Conservation (phyloP, 2,113 vertebrate genomes). For the Lampris megalopsis region DNA sequence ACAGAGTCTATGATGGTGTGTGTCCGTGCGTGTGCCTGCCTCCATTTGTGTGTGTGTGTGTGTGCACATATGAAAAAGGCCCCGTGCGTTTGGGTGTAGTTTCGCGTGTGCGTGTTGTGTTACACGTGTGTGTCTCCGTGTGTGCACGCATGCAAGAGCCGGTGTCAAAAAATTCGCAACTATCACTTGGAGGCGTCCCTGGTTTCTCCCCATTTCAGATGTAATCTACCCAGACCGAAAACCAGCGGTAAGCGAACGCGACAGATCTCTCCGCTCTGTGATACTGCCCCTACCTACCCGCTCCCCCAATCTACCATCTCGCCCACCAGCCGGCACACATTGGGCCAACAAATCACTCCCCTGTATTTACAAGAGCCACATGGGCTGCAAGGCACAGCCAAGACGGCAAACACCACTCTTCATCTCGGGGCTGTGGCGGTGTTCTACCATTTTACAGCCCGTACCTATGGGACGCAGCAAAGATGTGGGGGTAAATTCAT, state of each 20-base stretch:
- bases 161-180: conserved; percentile 49
- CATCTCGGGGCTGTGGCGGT: too few species aligned
- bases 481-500: too few species aligned
- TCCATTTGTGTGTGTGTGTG: conserved; percentile 17
- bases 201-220: conserved; percentile 72
- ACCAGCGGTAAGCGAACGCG: conserved; percentile 67
- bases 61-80: neutral
- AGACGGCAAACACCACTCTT: too few species aligned
- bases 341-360: neutral
- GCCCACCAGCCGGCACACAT: neutral
- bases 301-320: conserved; percentile 3
- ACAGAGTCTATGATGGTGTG: conserved; percentile 17
- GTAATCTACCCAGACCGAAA: conserved; percentile 75
- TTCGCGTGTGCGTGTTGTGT: conserved; percentile 8
- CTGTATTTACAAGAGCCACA: too few species aligned
- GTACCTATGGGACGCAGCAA: too few species aligned
- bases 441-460: too few species aligned
- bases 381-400: too few species aligned
- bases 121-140: conserved; percentile 14
- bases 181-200: conserved; percentile 49
- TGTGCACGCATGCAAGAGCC: conserved; percentile 7
- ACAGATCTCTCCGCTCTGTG: conserved; percentile 48
- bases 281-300: conserved; percentile 14
- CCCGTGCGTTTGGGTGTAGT: neutral
- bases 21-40: neutral